Evolutionary conservation across 2,797 vertebrate species (phyloP).

Genomic region (Lacerta bilineata): DNA sequence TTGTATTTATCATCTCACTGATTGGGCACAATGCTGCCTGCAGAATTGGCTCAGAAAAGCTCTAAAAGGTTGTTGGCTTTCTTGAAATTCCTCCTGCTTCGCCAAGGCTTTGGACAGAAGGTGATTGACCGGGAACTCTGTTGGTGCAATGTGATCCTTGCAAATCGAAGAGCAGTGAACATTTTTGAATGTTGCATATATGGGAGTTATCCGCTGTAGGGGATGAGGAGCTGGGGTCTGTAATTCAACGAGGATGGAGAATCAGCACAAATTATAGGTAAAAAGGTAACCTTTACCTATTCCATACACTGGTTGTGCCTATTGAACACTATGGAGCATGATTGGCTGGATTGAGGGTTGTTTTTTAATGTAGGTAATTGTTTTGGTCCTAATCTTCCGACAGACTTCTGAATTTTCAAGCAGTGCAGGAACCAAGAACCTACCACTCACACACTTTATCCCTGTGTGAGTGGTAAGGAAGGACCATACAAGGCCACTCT

Average conservation of each 20-base stretch:
- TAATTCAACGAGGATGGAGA: background rate
- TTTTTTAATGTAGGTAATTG: background rate
- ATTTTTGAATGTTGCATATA: background rate
- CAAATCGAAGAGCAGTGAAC: background rate
- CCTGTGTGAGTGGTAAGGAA: background rate
- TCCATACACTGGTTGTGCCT: no score
- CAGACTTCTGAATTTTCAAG: background rate
- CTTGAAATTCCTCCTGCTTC: background rate
- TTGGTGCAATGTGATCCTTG: background rate
- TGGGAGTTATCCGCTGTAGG: background rate
- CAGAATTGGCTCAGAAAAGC: background rate
- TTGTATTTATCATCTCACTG: background rate
- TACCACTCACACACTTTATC: no score
- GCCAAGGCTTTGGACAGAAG: background rate
- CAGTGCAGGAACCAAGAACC: background rate
- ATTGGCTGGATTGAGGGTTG: background rate
- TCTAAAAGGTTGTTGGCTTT: background rate
- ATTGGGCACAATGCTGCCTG: background rate
- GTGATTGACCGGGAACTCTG: background rate
- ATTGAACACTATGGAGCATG: background rate
- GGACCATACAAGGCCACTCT: background rate
- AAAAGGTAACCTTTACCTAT: no score
- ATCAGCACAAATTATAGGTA: background rate
- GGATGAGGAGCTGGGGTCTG: background rate
- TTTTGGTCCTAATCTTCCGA: background rate